phyloP scores from a whole-genome alignment of 1,140 invertebrate species.

The Sitobion miscanthi region DNA sequence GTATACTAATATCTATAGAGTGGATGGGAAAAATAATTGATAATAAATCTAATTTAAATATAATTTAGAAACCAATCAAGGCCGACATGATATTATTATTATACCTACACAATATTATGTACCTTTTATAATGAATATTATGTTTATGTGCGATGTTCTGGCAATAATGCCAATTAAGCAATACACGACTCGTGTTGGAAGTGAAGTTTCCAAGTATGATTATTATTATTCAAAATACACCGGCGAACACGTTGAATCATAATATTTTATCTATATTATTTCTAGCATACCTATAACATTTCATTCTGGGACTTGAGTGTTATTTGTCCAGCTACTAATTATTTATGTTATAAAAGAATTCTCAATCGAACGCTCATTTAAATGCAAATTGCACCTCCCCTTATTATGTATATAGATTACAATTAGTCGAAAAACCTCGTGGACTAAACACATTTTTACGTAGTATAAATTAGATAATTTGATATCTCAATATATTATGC shows the following conservation, averaged over 20 bases:
- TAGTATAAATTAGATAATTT: too few relatives aligned
- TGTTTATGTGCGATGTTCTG: background rate
- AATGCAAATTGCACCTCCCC: background rate
- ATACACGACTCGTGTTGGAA: background rate
- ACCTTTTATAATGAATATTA: background rate
- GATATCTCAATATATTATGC: too few relatives aligned
- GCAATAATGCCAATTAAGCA: background rate
- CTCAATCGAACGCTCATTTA: background rate
- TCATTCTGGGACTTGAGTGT: background rate
- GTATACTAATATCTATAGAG: background rate
- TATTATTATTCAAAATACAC: background rate
- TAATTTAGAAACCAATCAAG: background rate
- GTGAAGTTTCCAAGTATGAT: background rate
- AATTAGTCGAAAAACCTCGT: too few relatives aligned
- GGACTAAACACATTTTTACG: too few relatives aligned
- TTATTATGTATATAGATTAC: background rate
- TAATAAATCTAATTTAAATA: background rate
- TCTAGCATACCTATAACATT: background rate
- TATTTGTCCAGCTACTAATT: background rate
- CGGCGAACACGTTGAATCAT: background rate
- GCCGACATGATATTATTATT: background rate
- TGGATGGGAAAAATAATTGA: background rate
- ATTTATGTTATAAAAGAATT: background rate
- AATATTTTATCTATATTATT: background rate
- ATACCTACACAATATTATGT: background rate